Conservation (phyloP, 2,113 vertebrate species). For the Maccullochella peelii region DNA sequence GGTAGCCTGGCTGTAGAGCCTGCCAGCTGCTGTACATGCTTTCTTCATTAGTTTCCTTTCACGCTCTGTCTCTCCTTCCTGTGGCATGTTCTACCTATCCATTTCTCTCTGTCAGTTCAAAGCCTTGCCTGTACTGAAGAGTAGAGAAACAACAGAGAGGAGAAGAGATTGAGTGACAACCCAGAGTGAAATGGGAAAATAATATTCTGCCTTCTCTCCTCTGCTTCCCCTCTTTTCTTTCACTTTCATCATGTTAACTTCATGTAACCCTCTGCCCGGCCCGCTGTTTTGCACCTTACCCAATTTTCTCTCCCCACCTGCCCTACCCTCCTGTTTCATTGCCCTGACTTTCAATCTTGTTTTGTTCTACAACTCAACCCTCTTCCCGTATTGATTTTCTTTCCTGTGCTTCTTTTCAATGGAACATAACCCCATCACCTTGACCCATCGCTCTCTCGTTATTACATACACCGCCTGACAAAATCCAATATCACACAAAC, state of each 20-base stretch:
- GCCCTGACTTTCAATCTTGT: background rate
- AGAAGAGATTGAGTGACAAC: background rate
- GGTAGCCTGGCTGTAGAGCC: background rate
- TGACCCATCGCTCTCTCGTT: background rate
- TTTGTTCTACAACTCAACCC: background rate
- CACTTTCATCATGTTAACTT: conserved; percentile 14
- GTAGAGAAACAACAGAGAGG: background rate
- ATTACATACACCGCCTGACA: background rate
- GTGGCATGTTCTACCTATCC: background rate
- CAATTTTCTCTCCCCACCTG: background rate
- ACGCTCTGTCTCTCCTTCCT: background rate
- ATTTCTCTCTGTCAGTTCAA: background rate
- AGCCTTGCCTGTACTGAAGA: background rate
- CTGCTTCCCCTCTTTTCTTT: background rate
- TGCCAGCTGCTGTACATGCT: background rate
- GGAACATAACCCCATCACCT: conserved; percentile 2
- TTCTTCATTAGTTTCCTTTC: background rate
- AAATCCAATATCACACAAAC: conserved; percentile 1
- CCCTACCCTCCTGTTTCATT: background rate
- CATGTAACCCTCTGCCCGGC: background rate
- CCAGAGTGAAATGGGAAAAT: conserved; percentile 13
- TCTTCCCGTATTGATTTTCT: conserved; percentile 23
- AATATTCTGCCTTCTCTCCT: conserved; percentile 3
- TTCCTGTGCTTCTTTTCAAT: conserved; percentile 9
- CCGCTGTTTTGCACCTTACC: conserved; percentile 26